phyloP scores from a whole-genome alignment of 2,797 vertebrate species.

The Parauchenoglanis punctatus region DNA sequence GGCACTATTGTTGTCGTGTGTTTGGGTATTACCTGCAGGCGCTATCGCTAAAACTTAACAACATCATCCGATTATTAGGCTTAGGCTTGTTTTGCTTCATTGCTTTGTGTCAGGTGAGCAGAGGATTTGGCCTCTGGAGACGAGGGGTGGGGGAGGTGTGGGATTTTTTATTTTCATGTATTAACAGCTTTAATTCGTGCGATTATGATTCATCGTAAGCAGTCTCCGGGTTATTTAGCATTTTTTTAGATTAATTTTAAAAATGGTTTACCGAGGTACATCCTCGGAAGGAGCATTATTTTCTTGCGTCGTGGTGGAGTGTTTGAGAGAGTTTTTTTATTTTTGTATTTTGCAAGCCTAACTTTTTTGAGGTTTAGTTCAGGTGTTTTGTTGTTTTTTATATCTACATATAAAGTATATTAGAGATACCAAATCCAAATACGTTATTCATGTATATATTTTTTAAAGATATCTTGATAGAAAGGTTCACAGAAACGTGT shows the following conservation, averaged over 20 bases:
- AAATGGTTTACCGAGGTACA: constrained; percentile 9
- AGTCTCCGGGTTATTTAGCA: constrained; percentile 45
- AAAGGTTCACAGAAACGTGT: neutral
- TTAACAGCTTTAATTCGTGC: constrained; percentile 40
- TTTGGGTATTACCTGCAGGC: constrained; percentile 81
- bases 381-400: neutral
- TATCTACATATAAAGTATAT: neutral
- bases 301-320: neutral
- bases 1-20: constrained; percentile 78
- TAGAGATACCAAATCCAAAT: no score
- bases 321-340: neutral
- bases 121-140: constrained; percentile 61
- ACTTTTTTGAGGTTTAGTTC: neutral
- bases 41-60: constrained; percentile 76
- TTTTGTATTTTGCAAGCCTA: neutral
- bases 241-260: constrained; percentile 24
- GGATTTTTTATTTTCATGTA: constrained; percentile 48
- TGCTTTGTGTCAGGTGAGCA: constrained; percentile 83
- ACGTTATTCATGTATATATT: neutral
- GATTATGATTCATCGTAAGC: constrained; percentile 51
- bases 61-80: constrained; percentile 87
- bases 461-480: neutral
- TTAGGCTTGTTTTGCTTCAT: constrained; percentile 82
- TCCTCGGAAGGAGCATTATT: constrained; percentile 1
- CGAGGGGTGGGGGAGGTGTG: constrained; percentile 26